These are phyloP conservation scores for Lamprotornis superbus DNA, from an alignment of 2,113 vertebrate genomes.

Conservation along the genomic window DNA sequence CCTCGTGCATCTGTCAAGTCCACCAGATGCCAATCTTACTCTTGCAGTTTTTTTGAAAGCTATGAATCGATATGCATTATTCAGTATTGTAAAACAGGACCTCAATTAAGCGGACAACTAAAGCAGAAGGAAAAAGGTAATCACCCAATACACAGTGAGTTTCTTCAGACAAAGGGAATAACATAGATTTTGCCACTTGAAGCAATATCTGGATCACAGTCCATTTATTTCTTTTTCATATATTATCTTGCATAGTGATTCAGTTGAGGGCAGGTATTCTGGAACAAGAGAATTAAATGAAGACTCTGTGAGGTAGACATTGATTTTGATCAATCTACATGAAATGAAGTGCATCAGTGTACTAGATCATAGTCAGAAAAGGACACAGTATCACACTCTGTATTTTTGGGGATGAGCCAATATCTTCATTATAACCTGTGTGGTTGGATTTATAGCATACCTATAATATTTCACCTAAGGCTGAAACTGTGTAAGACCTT, in stretches of 20 bases:
- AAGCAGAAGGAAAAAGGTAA: constrained; percentile 11
- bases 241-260: not conserved
- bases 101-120: not conserved
- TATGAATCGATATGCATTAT: constrained; percentile 27
- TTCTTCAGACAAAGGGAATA: not conserved
- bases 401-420: not conserved
- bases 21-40: constrained; percentile 54
- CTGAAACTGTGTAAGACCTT: not conserved
- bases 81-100: constrained; percentile 2
- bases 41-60: not conserved
- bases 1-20: constrained; percentile 36
- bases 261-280: not conserved
- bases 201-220: not conserved
- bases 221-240: not conserved
- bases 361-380: not conserved
- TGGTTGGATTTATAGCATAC: not conserved
- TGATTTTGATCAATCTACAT: not conserved
- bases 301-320: not conserved
- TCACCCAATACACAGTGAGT: not conserved
- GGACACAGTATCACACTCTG: not conserved
- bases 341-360: not conserved
- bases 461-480: not conserved
- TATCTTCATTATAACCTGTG: not conserved
- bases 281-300: not conserved
- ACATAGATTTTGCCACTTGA: not conserved